Evolutionary conservation across 1,140 invertebrate species (phyloP).

Genomic region (Mycetomoellerius zeteki): DNA sequence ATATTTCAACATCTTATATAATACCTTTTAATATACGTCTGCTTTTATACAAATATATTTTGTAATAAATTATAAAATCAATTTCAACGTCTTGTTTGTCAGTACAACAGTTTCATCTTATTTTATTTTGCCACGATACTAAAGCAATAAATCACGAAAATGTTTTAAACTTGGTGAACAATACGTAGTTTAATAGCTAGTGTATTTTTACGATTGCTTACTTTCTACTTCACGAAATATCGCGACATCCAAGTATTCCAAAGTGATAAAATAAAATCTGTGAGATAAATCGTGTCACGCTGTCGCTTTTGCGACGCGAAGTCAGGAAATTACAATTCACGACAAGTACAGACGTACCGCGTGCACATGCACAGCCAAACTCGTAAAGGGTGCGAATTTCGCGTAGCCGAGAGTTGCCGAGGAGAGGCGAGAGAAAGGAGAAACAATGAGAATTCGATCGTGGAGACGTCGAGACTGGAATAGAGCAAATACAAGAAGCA

Average conservation of each 20-base stretch:
- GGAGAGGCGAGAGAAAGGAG: constrained; percentile 35
- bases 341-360: constrained; percentile 44
- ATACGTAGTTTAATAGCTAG: constrained; percentile 14
- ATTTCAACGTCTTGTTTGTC: not conserved
- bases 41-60: not conserved
- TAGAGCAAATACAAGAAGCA: constrained; percentile 45
- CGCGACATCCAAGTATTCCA: not conserved
- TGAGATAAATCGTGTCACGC: constrained; percentile 29
- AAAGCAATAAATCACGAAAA: constrained; percentile 1
- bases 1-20: not conserved
- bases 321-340: constrained; percentile 68
- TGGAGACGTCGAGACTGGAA: constrained; percentile 49
- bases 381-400: constrained; percentile 47
- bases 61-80: constrained; percentile 1
- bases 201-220: constrained; percentile 37
- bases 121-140: not conserved
- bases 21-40: not conserved
- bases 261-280: constrained; percentile 47
- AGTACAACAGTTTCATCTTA: not conserved
- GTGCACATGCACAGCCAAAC: not conserved
- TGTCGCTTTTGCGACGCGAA: constrained; percentile 38
- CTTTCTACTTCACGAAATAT: constrained; percentile 34
- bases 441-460: constrained; percentile 73
- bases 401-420: constrained; percentile 39
- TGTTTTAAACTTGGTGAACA: constrained; percentile 31